Evolutionary conservation across 2,888 invertebrate species (phyloP), one percentile per base, ranked within the genome.

Genomic region (Germaria angustata): DNA sequence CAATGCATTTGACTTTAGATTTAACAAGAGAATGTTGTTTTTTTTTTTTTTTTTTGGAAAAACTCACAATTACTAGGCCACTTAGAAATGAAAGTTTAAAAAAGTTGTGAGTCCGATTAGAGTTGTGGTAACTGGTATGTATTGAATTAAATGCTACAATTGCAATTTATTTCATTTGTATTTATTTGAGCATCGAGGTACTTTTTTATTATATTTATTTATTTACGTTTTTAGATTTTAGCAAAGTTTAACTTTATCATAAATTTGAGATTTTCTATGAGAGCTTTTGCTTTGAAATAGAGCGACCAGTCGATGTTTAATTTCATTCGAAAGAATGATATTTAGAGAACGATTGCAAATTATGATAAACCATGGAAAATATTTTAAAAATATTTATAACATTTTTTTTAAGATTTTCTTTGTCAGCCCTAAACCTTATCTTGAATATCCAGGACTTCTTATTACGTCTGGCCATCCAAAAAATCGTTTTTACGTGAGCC

Each of bases 1-100:
- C 82, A 82, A 82, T 79, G 53, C 66, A 79, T 79, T 82, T 82
- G 65, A 72, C 79, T 79, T 66, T 1, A 34, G 36, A 28, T 46
- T 63, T 44, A 65, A 51, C 41, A 13, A 28, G 41, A 34, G 59
- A 51, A 39, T 59, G 46, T 1, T 6, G 51, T 24, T 34, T 49
- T 53, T 17, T 9, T 11, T n/a, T n/a, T n/a, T n/a, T n/a, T n/a
- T n/a, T n/a, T n/a, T n/a, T n/a, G n/a, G 20, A 36, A 41, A 63
- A 36, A 46, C 20, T 0, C 20, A 24, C 11, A 63, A 15, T 41
- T 55, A 22, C 9, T 49, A 20, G 63, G 46, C 36, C 49, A 72
- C 24, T 69, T 59, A 36, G 9, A 72, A 79, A 49, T 66, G 59
- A 79, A 79, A 79, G 65, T 72, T 28, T 49, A 49, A 9, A 2